Evolutionary conservation across 2,113 vertebrate genomes (phyloP).

Genomic region (Ailurus styani): DNA sequence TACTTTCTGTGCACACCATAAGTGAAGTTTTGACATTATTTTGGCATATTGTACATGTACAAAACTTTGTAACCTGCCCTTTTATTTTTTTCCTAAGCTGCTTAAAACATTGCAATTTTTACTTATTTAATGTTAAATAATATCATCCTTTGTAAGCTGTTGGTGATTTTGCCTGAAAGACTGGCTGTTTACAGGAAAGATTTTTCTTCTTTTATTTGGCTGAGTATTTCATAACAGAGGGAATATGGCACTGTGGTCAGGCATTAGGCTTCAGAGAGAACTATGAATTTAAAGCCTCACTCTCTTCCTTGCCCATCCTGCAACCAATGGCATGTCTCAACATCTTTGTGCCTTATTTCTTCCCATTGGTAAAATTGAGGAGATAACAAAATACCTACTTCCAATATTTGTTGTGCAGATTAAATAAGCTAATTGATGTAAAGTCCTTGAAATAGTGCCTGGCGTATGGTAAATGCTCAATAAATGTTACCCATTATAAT

Average conservation of each 20-base stretch:
- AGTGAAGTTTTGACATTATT: not conserved
- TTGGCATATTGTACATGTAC: not conserved
- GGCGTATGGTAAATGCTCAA: not conserved
- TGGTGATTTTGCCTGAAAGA: not conserved
- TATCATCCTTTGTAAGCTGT: not conserved
- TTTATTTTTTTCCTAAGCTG: not conserved
- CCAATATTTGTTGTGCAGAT: not conserved
- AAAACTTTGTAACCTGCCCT: not conserved
- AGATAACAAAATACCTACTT: not conserved
- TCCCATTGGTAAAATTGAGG: not conserved
- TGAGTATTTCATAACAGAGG: not conserved
- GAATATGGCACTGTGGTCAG: rapidly evolving
- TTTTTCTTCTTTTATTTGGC: not conserved
- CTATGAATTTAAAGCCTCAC: not conserved
- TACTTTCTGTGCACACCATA: not conserved
- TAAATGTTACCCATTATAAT: not conserved
- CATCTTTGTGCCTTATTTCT: not conserved
- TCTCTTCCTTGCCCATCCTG: not conserved
- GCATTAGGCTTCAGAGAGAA: not conserved
- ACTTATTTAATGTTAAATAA: not conserved
- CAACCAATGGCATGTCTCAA: not conserved
- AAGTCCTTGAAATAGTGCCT: not conserved
- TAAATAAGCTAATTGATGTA: not conserved
- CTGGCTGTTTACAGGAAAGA: not conserved
- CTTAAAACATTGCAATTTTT: not conserved